Evolutionary conservation across 2,113 vertebrate species (phyloP), one percentile per base, ranked within the genome.

Genomic region (Nannospalax galili): DNA sequence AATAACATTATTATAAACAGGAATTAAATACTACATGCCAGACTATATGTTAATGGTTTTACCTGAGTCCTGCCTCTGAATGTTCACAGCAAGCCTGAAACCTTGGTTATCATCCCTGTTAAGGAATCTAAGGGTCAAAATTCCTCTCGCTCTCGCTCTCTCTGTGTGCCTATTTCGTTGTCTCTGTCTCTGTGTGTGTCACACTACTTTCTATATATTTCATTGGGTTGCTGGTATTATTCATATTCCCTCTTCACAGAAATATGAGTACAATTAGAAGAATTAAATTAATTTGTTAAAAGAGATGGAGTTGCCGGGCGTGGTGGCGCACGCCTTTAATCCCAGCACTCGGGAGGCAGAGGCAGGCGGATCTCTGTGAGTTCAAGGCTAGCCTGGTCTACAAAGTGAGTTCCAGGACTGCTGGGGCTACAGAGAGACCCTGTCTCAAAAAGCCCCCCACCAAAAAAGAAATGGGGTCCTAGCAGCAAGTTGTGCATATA

Each of bases 151-250:
- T 35, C 67, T 30, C 67, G 7, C 28, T 69, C 30, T 35, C 30
- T 32, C 30, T 67, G 5, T 65, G 7, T 65, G 3, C 7, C 19
- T 48, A 26, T 7, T 17, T 30, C 58, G 22, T 12, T 84, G 3
- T 4, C 20, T 8, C 0, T 20, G 1, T 10, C 26, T 42, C 37
- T 64, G 1, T 19, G 4, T 26, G 8, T 24, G 16, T 28, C 45
- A 5, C 0, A 65, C 5, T 3, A 7, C 19, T 60, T 84, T 62
- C 35, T n/a, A 15, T 40, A 16, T 4, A 70, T 22, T 69, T 88
- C 64, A 81, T 15, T 48, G 26, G 14, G 10, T 74, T 16, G 3
- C 62, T 72, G 4, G 30, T 1, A 0, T 67, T 42, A 37, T 79
- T 64, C 37, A 24, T 40, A 16, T 11, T 65, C 30, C 56, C 84